Evolutionary conservation across 2,797 vertebrate genomes (phyloP), one percentile per base, ranked within the genome.

Genomic region (Acanthiza pusilla): DNA sequence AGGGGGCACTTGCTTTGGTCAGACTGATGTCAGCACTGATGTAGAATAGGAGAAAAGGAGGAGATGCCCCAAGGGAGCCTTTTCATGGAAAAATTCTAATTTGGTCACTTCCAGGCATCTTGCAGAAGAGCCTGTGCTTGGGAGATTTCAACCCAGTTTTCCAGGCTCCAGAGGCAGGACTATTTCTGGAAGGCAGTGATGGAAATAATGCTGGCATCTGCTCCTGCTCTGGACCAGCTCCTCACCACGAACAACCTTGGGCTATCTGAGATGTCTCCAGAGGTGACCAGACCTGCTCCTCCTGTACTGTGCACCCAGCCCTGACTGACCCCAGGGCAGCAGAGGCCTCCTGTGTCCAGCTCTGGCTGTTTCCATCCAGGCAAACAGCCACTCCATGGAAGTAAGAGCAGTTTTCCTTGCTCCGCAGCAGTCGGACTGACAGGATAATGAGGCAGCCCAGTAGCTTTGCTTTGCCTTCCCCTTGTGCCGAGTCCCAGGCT

Each of bases 61-160:
- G 27, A 80, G 58, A 62, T 80, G 42, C 42, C 92, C 36, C 90
- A 79, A 18, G 92, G 84, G 93, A 94, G 54, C 18, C 75, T 47
- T 34, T 79, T 91, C 57, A 18, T 85, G 84, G 89, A 96, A 96
- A 92, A 72, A 43, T 85, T 88, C 94, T 96, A 67, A 93, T 93
- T 91, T 71, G 78, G 94, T 71, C 94, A 54, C 50, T 58, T 90
- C 58, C 77, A 85, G 67, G 78, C 83, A 60, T 91, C 74, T 90
- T 38, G 22, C 32, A 58, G 77, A 66, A 62, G 38, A 72, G 50
- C 27, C 66, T 61, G 54, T 1, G 0, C 71, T 89, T 38, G 68
- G 85, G 85, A 93, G 71, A 43, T 61, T 91, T 87, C 92, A 89
- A 53, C 81, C 81, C 74, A 67, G 84, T 74, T 95, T 63, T 91